Evolutionary conservation across 2,797 vertebrate species (phyloP), one percentile per base, ranked within the genome.

Genomic region (Acanthiza pusilla): DNA sequence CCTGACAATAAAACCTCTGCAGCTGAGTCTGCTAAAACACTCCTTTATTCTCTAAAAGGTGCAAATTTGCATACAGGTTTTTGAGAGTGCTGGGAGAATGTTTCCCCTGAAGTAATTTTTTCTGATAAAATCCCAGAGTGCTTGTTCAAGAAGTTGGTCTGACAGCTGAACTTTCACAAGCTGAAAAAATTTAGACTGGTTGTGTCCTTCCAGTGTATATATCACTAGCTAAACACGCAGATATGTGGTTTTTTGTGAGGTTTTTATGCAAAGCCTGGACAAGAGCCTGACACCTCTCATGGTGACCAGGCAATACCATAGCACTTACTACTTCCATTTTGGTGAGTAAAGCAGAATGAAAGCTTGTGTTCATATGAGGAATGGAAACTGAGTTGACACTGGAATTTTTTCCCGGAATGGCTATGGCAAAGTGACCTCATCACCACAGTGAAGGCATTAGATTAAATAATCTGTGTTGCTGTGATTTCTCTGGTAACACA

Each of bases 91-190:
- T 62, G 83, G 86, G 16, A n/a, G 61, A 94, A 91, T 86, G 34
- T 91, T 93, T 83, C 54, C 84, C 43, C 80, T 92, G 71, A 85
- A 95, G 81, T 82, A 67, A 78, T 89, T 96, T 92, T 94, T 96
- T 96, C 92, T 89, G 86, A 25, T 87, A 40, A 94, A 95, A 84
- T 95, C 81, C 62, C 86, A 76, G 48, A 51, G 34, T 91, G 63
- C 85, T 96, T 95, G 60, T 93, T 97, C 68, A 94, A 91, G 86
- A 91, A 48, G 38, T 42, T 91, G 53, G 15, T 77, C 55, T 96
- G 88, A 96, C 58, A 85, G 63, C 94, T 89, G 79, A 95, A 78
- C 22, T 95, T 95, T 84, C 43, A 81, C 51, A 94, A 80, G n/a
- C 67, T 94, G 58, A 78, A 95, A 85, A 85, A 95, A 89, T 62